Evolutionary conservation across 2,797 vertebrate genomes (phyloP), one percentile per base, ranked within the genome.

Genomic region (Agapornis canus): DNA sequence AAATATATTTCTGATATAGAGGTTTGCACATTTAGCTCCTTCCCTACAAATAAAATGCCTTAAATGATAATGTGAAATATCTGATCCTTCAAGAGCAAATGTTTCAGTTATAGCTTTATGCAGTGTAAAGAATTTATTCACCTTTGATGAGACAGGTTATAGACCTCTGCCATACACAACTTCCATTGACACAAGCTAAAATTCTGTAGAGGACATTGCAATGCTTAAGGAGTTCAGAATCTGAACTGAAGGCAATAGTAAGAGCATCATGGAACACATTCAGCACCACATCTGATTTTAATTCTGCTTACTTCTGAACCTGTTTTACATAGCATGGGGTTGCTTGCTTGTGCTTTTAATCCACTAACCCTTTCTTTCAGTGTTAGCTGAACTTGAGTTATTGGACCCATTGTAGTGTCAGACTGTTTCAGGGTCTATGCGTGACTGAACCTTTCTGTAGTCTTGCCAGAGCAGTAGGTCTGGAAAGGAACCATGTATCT

Each of bases 51-150:
- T 45, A 69, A 82, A 77, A 77, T 27, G 9, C 75, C 52, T 82
- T 94, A 72, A 64, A 81, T 78, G n/a, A 57, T 42, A 56, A 70
- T 71, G 32, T 81, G 27, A 91, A 90, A 59, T 82, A 75, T 9
- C 40, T 90, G 48, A 63, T 90, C 51, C 49, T 88, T 92, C 59
- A 84, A 84, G 84, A 89, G n/a, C 42, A 83, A 87, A 45, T 80
- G 1, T 49, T 68, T 89, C 31, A 69, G 2, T 81, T 86, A 35
- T n/a, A 78, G 25, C 39, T 95, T 92, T 92, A 66, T 96, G 54
- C 47, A 83, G 26, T 92, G 29, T 76, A 83, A 85, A 75, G 47
- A 85, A 87, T 69, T 61, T 29, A 51, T 13, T 88, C 32, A 83
- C 18, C 31, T 89, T 85, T 83, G 42, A 66, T 76, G 43, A 85